A percentile compares a stretch with the other conserved stretches of the same genome.
Evolutionary conservation across 1,140 invertebrate genomes (phyloP).

Genomic region (Forficula auricularia): DNA sequence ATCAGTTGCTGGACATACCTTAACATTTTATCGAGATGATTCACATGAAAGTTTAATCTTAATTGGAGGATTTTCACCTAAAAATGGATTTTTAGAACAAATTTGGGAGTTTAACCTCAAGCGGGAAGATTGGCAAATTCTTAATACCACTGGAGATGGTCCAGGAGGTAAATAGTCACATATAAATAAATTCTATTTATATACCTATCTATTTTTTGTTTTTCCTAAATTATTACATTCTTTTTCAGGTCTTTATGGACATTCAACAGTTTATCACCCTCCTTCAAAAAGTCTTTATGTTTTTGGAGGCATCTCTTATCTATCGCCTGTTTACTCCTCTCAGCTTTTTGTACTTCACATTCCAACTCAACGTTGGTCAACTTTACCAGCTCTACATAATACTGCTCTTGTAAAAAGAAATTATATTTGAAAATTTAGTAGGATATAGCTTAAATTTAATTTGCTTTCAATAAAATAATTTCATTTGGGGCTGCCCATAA

Average conservation of each 20-base stretch:
- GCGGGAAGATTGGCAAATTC: constrained; percentile 46
- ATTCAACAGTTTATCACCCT: constrained; percentile 71
- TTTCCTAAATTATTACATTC: no score
- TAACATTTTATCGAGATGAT: constrained; percentile 54
- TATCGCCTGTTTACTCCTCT: constrained; percentile 40
- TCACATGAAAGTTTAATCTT: constrained; percentile 59
- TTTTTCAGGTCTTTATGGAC: constrained; percentile 59
- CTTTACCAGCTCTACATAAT: constrained; percentile 40
- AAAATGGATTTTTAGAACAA: constrained; percentile 53
- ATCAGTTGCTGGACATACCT: constrained; percentile 67
- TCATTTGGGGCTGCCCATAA: no score
- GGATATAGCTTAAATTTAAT: no score
- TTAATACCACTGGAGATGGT: constrained; percentile 48
- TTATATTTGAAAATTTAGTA: no score
- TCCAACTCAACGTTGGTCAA: constrained; percentile 53
- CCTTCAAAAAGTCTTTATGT: constrained; percentile 70
- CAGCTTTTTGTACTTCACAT: constrained; percentile 64
- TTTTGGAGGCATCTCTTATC: constrained; percentile 48
- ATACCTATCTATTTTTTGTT: no score
- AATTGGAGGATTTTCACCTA: constrained; percentile 74
- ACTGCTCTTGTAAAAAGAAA: constrained; percentile 19
- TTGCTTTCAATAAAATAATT: no score
- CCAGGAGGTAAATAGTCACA: constrained; percentile 38
- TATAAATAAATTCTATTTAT: no score
- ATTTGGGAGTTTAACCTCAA: constrained; percentile 70